Percentiles rank a stretch among this genome's conserved stretches.
These are phyloP conservation scores for Cephalopholis sonnerati DNA, from an alignment of 2,113 vertebrate genomes.

Conservation along the genomic window DNA sequence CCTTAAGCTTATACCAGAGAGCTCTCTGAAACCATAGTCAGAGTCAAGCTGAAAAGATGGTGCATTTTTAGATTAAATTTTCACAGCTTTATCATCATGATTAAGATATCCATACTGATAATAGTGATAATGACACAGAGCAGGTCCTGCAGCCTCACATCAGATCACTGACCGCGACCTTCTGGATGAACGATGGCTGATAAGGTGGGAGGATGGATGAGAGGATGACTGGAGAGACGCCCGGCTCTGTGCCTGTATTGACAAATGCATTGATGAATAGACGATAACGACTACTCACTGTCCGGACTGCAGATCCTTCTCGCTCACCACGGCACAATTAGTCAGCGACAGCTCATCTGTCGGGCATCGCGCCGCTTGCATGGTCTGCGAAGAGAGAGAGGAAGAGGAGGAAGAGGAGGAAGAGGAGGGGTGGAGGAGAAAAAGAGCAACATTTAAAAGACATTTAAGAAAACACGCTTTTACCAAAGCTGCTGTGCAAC, in stretches of 20 bases:
- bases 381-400: constrained; percentile 80
- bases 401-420: neutral
- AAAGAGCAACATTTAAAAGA: neutral
- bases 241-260: neutral
- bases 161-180: neutral
- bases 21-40: no score
- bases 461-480: neutral
- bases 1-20: no score
- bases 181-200: neutral
- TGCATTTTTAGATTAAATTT: neutral
- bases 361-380: constrained; percentile 97
- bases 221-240: neutral
- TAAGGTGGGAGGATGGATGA: constrained; percentile 3
- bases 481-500: neutral
- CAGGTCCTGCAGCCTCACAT: neutral
- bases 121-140: neutral
- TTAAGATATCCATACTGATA: neutral
- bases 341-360: constrained; percentile 97
- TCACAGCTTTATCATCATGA: neutral
- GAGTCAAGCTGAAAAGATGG: no score
- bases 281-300: constrained; percentile 88
- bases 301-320: constrained; percentile 96
- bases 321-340: constrained; percentile 97
- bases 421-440: neutral
- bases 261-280: neutral